Conservation (phyloP, 2,113 vertebrate genomes). For the Ivindomyrus marchei region DNA sequence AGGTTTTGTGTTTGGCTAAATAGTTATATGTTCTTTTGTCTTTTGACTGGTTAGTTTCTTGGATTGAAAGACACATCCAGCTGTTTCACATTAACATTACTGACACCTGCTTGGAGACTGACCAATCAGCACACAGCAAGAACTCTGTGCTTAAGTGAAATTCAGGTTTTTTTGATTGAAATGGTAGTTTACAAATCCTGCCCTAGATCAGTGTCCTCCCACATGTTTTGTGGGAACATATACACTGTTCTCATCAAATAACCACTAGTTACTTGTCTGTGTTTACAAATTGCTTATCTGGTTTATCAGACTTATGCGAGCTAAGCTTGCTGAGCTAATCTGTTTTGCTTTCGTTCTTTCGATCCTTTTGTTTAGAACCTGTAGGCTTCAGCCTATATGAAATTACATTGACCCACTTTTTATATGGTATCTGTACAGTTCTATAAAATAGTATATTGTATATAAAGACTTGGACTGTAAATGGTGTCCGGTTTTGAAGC, state of each 20-base stretch:
- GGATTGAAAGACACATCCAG: not conserved
- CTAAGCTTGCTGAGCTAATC: not conserved
- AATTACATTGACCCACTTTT: not conserved
- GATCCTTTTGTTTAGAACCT: not conserved
- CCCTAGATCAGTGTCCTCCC: not conserved
- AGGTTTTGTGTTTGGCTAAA: not conserved
- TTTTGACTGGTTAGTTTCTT: not conserved
- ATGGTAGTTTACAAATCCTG: not conserved
- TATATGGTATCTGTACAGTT: not conserved
- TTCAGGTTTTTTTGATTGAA: too few species aligned
- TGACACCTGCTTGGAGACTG: not conserved
- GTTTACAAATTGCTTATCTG: not conserved
- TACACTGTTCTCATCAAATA: not conserved
- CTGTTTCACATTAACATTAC: not conserved
- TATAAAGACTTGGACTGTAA: not conserved
- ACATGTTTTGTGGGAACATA: not conserved
- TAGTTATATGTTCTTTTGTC: not conserved
- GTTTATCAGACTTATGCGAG: not conserved
- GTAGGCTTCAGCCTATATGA: not conserved
- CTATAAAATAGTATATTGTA: not conserved
- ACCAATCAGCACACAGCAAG: too few species aligned
- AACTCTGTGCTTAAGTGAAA: too few species aligned
- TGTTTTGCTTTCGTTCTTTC: not conserved
- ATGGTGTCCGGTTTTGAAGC: not conserved
- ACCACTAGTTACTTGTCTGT: not conserved